Evolutionary conservation across 2,113 vertebrate genomes (phyloP).

Genomic region (Peromyscus californicus): DNA sequence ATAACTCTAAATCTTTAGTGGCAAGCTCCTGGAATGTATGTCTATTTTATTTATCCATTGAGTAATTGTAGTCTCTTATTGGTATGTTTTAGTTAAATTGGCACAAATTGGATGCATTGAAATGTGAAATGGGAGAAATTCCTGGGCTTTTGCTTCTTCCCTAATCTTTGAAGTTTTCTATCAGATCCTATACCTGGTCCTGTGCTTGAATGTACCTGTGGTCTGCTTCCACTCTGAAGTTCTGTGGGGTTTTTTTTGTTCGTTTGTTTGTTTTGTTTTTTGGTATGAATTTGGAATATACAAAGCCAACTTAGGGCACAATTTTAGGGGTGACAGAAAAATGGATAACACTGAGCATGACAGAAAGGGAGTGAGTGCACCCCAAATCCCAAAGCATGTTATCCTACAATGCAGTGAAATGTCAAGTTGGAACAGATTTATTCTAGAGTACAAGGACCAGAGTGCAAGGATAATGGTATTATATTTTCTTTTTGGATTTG

Average conservation of each 20-base stretch:
- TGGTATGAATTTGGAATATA: background rate
- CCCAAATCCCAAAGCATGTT: background rate
- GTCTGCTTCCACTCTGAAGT: no score
- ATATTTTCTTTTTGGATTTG: background rate
- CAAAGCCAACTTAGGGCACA: background rate
- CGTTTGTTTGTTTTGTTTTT: no score
- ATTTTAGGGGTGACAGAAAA: background rate
- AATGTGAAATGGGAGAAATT: background rate
- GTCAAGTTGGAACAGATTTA: background rate
- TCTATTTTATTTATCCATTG: background rate
- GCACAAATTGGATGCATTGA: background rate
- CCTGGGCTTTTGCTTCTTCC: background rate
- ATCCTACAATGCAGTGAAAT: background rate
- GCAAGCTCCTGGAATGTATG: background rate
- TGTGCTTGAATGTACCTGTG: background rate
- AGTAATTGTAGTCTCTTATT: background rate
- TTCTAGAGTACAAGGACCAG: background rate
- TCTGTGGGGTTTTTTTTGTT: no score
- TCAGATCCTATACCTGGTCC: background rate
- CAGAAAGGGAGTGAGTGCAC: background rate
- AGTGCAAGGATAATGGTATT: background rate
- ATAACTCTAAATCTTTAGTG: background rate
- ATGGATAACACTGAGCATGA: background rate
- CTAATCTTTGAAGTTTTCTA: background rate
- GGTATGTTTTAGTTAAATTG: background rate